These are phyloP conservation scores for Saturnia japonica DNA, from an alignment of 2,888 invertebrate species.

Conservation along the genomic window DNA sequence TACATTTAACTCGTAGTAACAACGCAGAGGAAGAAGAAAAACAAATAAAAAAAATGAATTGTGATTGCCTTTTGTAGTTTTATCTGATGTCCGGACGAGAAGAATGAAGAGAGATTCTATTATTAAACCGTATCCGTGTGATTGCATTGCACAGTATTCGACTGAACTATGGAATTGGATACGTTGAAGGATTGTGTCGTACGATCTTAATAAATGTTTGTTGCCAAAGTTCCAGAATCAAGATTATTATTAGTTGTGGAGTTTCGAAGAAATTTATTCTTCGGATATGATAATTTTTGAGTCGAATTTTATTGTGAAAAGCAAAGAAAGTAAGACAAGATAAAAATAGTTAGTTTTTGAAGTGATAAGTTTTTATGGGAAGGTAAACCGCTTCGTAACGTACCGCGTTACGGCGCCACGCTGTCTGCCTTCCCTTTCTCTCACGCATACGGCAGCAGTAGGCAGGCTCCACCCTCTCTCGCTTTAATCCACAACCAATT, in stretches of 20 bases:
- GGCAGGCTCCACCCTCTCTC: too few relatives aligned
- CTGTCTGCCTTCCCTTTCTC: too few relatives aligned
- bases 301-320: not conserved
- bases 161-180: not conserved
- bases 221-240: not conserved
- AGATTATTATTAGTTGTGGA: not conserved
- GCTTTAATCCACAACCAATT: too few relatives aligned
- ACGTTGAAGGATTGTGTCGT: slow-evolving; percentile 2
- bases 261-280: not conserved
- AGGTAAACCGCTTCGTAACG: too few relatives aligned
- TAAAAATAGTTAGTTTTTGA: not conserved
- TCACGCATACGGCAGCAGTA: too few relatives aligned
- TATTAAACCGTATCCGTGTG: not conserved
- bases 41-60: not conserved
- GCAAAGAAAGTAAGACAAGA: not conserved
- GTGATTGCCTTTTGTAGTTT: not conserved
- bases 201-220: not conserved
- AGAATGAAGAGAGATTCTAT: not conserved
- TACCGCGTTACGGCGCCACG: too few relatives aligned
- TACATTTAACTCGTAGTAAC: not conserved
- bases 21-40: not conserved
- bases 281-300: not conserved
- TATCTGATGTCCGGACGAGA: not conserved
- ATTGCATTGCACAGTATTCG: not conserved
- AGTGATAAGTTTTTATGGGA: too few relatives aligned